phyloP scores from a whole-genome alignment of 2,113 vertebrate species.

The Martes martes region DNA sequence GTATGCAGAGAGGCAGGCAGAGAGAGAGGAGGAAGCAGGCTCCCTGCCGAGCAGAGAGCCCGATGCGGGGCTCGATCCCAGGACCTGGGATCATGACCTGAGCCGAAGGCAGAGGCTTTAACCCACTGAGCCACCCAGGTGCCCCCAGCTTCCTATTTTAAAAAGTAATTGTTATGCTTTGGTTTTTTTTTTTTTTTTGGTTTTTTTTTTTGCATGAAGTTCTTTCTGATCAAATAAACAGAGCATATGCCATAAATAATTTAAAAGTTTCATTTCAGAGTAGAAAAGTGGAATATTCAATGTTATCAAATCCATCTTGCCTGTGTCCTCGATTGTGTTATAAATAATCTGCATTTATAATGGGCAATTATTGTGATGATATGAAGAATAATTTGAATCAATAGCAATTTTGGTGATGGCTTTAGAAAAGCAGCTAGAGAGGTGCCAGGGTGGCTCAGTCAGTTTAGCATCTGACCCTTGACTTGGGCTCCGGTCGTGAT shows the following conservation, averaged over 20 bases:
- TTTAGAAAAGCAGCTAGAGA: background rate
- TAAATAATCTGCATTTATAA: background rate
- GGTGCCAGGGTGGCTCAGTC: background rate
- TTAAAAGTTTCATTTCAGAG: background rate
- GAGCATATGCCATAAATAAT: background rate
- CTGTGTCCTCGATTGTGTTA: background rate
- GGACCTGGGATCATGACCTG: no score
- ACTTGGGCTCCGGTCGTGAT: background rate
- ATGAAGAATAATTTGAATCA: background rate
- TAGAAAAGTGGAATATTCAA: background rate
- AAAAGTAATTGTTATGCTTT: background rate
- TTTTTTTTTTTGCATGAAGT: background rate
- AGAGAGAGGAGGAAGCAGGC: no score
- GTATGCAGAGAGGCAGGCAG: no score
- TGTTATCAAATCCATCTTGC: background rate
- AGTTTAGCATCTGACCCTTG: background rate
- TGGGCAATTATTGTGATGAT: background rate
- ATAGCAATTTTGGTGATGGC: background rate
- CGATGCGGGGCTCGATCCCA: no score
- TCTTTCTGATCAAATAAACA: background rate
- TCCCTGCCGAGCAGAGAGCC: no score
- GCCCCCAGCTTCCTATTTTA: background rate
- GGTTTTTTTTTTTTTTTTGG: background rate
- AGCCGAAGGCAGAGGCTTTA: no score
- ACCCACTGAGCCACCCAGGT: no score